A percentile compares a stretch with the other conserved stretches of the same genome.
Evolutionary conservation across 2,888 invertebrate species (phyloP).

Genomic region (Dasypolia templi): DNA sequence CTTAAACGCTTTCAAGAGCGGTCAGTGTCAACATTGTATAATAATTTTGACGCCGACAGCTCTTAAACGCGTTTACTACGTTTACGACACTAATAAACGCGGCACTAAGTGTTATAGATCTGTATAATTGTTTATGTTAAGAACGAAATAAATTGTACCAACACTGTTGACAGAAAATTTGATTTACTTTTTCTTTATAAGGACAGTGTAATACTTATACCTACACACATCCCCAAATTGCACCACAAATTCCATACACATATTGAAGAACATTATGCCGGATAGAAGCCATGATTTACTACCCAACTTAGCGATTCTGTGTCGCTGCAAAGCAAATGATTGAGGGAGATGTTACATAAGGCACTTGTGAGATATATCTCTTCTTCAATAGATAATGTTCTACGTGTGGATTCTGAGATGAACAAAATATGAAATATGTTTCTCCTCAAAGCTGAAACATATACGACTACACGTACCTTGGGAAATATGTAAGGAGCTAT

Average conservation of each 20-base stretch:
- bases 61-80: too few relatives aligned
- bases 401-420: slow-evolving; percentile 46
- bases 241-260: slow-evolving; percentile 2
- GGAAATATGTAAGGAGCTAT: slow-evolving; percentile 13
- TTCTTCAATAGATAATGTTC: slow-evolving; percentile 52
- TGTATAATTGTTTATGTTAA: too few relatives aligned
- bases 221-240: slow-evolving; percentile 6
- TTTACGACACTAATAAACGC: too few relatives aligned
- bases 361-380: slow-evolving; percentile 42
- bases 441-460: slow-evolving; percentile 34
- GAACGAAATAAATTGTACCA: too few relatives aligned
- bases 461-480: not conserved
- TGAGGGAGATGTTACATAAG: slow-evolving; percentile 50
- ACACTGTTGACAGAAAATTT: too few relatives aligned
- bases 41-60: too few relatives aligned
- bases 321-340: slow-evolving; percentile 54
- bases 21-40: too few relatives aligned
- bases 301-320: slow-evolving; percentile 53
- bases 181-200: too few relatives aligned
- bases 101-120: too few relatives aligned
- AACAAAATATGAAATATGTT: slow-evolving; percentile 52
- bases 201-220: not conserved
- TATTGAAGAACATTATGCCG: slow-evolving; percentile 35
- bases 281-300: slow-evolving; percentile 54
- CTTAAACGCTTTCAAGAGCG: too few relatives aligned